Evolutionary conservation across 2,888 invertebrate genomes (phyloP), one percentile per base, ranked within the genome.

Genomic region (Drosophila mulleri): DNA sequence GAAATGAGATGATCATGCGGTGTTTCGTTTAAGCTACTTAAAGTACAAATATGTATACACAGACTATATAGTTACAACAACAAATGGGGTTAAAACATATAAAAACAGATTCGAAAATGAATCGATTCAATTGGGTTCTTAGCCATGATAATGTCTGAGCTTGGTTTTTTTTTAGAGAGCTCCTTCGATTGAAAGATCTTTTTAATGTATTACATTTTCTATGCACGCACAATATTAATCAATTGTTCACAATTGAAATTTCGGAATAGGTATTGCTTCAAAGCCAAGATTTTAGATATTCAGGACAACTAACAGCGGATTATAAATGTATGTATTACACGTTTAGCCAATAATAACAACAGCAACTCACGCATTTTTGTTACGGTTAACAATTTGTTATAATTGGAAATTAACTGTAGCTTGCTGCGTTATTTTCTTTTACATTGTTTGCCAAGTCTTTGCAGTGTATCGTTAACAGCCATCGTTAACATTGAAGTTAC

Each of bases 1-100:
- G 86, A 91, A 91, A 91, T 90, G 90, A 87, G 81, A 88, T 90
- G 89, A 87, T 87, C 80, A 85, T 88, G 89, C 77, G 71, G 58
- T 81, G 79, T 78, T 67, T 50, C 56, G 58, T 64, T 80, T 68
- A 75, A 62, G 58, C 77, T 77, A 77, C 72, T 56, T 76, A 16
- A 65, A 47, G 41, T 60, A 39, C 58, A 60, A 57, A 52, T 63
- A 67, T 61, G 32, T 76, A 70, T 54, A 63, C 44, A 78, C 42
- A 67, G 47, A 60, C 45, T 64, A 69, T 45, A 37, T 53, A 69
- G 20, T 58, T 63, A 44, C 48, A 50, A 67, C 52, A 69, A 80
- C 66, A 62, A 68, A 77, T 45, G 32, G 57, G 39, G 64, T 57
- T 52, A 57, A 67, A 39, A 50, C 23, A 41, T 39, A 56, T 39